Conservation (phyloP, 2,113 vertebrate genomes). For the Perca flavescens region DNA sequence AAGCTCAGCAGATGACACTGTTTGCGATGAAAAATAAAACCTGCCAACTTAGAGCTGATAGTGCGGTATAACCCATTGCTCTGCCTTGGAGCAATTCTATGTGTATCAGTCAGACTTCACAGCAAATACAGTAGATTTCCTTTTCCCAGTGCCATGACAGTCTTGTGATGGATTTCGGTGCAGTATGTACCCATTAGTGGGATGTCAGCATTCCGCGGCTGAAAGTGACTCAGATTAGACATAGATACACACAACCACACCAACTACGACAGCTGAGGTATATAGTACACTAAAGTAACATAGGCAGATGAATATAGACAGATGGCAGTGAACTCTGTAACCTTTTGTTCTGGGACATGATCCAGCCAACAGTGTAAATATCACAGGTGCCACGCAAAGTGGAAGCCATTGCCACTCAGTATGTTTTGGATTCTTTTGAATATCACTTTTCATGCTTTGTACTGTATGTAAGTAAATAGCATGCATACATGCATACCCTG, state of each 20-base stretch:
- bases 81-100: background rate
- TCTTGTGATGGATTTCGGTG: constrained; percentile 26
- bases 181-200: constrained; percentile 34
- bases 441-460: constrained; percentile 4
- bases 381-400: constrained; percentile 30
- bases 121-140: constrained; percentile 15
- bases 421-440: background rate
- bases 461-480: background rate
- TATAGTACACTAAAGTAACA: constrained; percentile 28
- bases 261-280: constrained; percentile 41
- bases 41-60: background rate
- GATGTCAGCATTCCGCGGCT: constrained; percentile 34
- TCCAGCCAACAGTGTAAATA: constrained; percentile 33
- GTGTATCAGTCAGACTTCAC: background rate
- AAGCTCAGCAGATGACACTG: background rate
- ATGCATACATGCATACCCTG: background rate
- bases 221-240: constrained; percentile 38
- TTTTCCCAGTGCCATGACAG: constrained; percentile 5
- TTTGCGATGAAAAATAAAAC: constrained; percentile 1
- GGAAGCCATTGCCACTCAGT: background rate
- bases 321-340: constrained; percentile 67
- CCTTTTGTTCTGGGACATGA: constrained; percentile 62
- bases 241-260: constrained; percentile 28
- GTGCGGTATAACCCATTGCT: accelerated
- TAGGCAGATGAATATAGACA: constrained; percentile 54